A percentile compares a stretch with the other conserved stretches of the same genome.
phyloP scores from a whole-genome alignment of 2,888 invertebrate species.

The Germaria angustata region DNA sequence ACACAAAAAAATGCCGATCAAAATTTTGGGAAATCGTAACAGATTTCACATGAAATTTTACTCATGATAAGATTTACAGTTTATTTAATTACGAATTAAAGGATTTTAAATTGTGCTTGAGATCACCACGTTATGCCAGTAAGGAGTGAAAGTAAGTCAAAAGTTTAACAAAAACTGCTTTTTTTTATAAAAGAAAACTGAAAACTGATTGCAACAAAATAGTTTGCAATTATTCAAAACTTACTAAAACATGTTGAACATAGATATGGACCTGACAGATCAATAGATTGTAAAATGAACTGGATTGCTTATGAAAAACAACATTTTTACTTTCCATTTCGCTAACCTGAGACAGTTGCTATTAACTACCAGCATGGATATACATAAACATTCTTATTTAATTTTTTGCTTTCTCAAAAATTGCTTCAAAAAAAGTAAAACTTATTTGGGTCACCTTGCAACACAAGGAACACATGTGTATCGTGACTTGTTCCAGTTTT shows the following conservation, averaged over 20 bases:
- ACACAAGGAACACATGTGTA: not conserved
- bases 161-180: not conserved
- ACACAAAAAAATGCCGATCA: too few species aligned
- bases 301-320: not conserved
- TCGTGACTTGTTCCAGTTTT: slow-evolving; percentile 3
- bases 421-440: slow-evolving; percentile 12
- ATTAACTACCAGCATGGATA: not conserved
- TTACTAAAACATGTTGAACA: not conserved
- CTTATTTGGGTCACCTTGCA: slow-evolving; percentile 33
- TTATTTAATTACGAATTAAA: too few species aligned
- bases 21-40: too few species aligned
- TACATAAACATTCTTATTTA: not conserved
- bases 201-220: too few species aligned
- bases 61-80: too few species aligned
- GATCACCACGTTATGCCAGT: too few species aligned
- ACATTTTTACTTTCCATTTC: slow-evolving; percentile 32
- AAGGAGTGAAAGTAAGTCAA: not conserved
- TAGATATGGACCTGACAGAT: not conserved
- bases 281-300: slow-evolving; percentile 1
- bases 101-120: too few species aligned
- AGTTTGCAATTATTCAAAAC: too few species aligned
- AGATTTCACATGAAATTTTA: too few species aligned
- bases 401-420: not conserved
- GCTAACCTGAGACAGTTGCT: not conserved
- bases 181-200: too few species aligned